phyloP scores from a whole-genome alignment of 2,797 vertebrate genomes.

The Luscinia megarhynchos region DNA sequence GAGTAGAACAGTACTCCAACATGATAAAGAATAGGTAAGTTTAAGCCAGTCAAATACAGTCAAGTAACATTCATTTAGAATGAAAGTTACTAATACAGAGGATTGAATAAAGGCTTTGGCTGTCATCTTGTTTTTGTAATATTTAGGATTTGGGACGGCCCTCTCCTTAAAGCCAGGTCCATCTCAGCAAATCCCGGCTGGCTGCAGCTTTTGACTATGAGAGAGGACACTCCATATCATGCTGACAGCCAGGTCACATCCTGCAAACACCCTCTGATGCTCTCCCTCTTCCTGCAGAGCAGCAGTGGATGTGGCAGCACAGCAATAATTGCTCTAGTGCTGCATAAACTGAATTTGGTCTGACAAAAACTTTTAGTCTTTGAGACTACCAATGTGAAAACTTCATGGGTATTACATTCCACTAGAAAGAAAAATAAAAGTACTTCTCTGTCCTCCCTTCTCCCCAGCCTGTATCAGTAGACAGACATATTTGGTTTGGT shows the following conservation, averaged over 20 bases:
- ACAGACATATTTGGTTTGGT: not conserved
- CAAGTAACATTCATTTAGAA: not conserved
- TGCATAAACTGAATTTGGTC: not conserved
- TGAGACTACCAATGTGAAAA: not conserved
- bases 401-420: not conserved
- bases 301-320: not conserved
- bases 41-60: not conserved
- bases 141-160: not conserved
- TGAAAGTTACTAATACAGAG: not conserved
- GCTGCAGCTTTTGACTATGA: not conserved
- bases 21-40: not conserved
- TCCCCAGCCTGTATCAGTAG: not conserved
- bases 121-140: not conserved
- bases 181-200: not conserved
- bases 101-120: not conserved
- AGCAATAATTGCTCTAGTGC: not conserved
- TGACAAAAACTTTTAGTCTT: not conserved
- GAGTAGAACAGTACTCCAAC: not conserved
- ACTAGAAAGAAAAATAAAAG: not conserved
- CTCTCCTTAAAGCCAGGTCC: not conserved
- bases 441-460: not conserved
- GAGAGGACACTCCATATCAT: not conserved
- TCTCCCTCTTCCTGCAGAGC: not conserved
- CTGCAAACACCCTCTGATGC: not conserved
- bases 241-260: constrained; percentile 12